Evolutionary conservation across 2,797 vertebrate species (phyloP), one percentile per base, ranked within the genome.

Genomic region (Clarias platycephalus): DNA sequence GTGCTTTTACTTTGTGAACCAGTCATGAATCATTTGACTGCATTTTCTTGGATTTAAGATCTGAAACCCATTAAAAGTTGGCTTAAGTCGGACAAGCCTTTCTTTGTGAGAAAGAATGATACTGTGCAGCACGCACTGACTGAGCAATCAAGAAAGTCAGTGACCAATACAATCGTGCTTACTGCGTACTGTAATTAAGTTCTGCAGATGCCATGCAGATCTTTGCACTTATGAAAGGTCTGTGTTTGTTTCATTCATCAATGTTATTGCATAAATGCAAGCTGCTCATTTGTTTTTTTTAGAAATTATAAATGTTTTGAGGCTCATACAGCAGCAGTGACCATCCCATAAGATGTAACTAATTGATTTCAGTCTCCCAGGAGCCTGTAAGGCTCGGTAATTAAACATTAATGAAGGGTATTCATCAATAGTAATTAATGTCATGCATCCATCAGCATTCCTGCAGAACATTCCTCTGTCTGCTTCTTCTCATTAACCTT

Each of bases 381-480:
- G 24, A 37, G 49, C 49, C 60, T 72, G 6, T 9, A 4, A 68
- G 31, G 49, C 58, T 80, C 26, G 26, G 55, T 71, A 62, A 63
- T 67, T 53, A 44, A 49, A 8, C 10, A 82, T 74, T 84, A 82
- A 71, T 2, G 20, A 34, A 10, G 2, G 5, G 20, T 62, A 20
- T 70, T 75, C 78, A 37, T 81, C 79, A 77, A 4, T 62, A 62
- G 31, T 82, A 85, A 85, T 86, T 62, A 78, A 84, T 72, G 66
- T n/a, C 44, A 53, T 24, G 58, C 16, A 58, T 84, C 63, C 44
- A 57, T 87, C 86, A 66, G 57, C 57, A 78, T 84, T 82, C 58
- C 72, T 31, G 53, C 13, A 76, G 75, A 70, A 49, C 81, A 62
- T 70, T 68, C 75, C 70, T 49, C n/a, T 64, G 63, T 10, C 28